Percentiles rank a stretch among this genome's conserved stretches.
Conservation (phyloP, 2,888 invertebrate species). For the Oegoconia quadripuncta region DNA sequence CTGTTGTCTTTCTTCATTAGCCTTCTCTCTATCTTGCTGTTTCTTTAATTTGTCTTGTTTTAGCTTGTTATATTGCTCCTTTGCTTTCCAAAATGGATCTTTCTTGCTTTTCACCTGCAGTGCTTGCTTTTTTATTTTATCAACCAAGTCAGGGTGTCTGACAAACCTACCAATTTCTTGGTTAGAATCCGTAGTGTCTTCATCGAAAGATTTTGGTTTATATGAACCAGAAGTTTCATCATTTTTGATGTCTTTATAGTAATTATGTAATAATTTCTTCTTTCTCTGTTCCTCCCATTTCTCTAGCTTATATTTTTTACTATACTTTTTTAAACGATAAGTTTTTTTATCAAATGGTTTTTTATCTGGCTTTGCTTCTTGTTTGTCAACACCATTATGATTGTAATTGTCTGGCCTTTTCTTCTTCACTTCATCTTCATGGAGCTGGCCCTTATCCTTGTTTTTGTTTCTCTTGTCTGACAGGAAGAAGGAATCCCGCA, state of each 20-base stretch:
- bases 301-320: constrained; percentile 83
- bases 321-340: constrained; percentile 83
- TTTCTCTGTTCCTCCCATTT: constrained; percentile 84
- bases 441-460: constrained; percentile 5
- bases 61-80: constrained; percentile 72
- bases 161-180: constrained; percentile 58
- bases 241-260: constrained; percentile 76
- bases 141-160: constrained; percentile 60
- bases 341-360: constrained; percentile 84
- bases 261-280: constrained; percentile 74
- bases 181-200: constrained; percentile 48
- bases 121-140: constrained; percentile 29
- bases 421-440: constrained; percentile 18
- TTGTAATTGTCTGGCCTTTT: constrained; percentile 50
- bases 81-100: constrained; percentile 73
- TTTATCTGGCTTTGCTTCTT: constrained; percentile 39
- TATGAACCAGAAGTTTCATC: constrained; percentile 62
- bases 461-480: constrained; percentile 31
- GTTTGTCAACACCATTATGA: constrained; percentile 25
- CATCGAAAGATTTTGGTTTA: constrained; percentile 74
- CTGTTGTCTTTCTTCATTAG: constrained; percentile 78
- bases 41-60: constrained; percentile 76
- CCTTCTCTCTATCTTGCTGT: constrained; percentile 65
- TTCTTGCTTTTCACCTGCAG: constrained; percentile 28
- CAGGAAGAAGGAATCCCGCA: constrained; percentile 55